Base-by-base conservation (phyloP, 2,797 vertebrate genomes). In the Agapornis canus region DNA sequence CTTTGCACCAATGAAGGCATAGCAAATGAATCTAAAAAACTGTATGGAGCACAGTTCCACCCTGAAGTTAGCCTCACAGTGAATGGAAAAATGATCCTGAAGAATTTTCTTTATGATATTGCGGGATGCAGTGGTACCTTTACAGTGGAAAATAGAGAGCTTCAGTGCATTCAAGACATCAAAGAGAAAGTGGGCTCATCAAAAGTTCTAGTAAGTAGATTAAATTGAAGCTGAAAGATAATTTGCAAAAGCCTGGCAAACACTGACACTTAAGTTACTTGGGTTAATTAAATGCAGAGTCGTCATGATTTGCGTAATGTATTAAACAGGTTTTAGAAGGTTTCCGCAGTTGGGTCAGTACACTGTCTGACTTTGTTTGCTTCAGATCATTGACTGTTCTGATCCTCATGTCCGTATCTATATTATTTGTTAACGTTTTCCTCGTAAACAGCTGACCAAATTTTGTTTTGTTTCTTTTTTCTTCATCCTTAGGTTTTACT, bases 11-110 rank as follows among this genome's bases (percentile, higher is more conserved):
- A 18, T 48, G 40, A 95, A 99, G 99, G 99, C 63, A 99, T 99
- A 89, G 99, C 99, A 63, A 99, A 99, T 3, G 99, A 99, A 92
- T 99, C 99, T 66, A 99, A 99, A 97, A 99, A 99, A 52, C 98
- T 99, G n/a, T 99, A 99, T 2, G 99, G 99, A 65, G 99, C 98
- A 9, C 99, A 99, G 96, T 99, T 99, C 97, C 99, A 99, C 92
- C 99, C 99, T 8, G 99, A 99, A 96, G 99, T 99, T 15, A 99
- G 99, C 96, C 98, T 99, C 68, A 99, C 99, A 0, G 99, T 99
- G 97, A 98, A 99, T 22, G 99, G 99, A 43, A 99, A 98, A 94
- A 98, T 99, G 90, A 99, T 99, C 98, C 97, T 99, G 96, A 98
- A 98, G 82, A 99, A 99, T 88, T 99, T 99, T 60, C 97, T 99